Evolutionary conservation across 2,797 vertebrate genomes (phyloP).

Genomic region (Rhincodon typus): DNA sequence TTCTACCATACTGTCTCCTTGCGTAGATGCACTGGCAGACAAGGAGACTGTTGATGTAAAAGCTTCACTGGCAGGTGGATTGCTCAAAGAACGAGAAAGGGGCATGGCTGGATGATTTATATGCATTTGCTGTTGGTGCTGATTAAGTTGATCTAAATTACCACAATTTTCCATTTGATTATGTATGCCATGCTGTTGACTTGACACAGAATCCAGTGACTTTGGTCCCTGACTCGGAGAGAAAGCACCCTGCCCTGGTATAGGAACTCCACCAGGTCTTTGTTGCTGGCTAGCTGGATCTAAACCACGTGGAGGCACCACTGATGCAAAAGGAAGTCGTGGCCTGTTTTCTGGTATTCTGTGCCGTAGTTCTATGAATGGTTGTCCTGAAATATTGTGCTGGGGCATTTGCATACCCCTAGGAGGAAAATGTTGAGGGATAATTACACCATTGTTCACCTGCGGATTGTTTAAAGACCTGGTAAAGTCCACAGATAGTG

Average conservation of each 20-base stretch:
- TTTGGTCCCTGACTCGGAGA: constrained; percentile 62
- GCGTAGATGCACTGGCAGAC: constrained; percentile 52
- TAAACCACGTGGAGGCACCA: constrained; percentile 57
- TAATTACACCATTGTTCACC: constrained; percentile 56
- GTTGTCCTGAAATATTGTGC: constrained; percentile 91
- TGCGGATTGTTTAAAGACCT: constrained; percentile 61
- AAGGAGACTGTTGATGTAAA: constrained; percentile 60
- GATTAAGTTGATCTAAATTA: constrained; percentile 73
- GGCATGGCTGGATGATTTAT: constrained; percentile 58
- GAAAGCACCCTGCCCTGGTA: constrained; percentile 64
- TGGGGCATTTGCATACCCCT: constrained; percentile 80
- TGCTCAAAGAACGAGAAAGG: constrained; percentile 73
- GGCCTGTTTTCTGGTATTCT: constrained; percentile 76
- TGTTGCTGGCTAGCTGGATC: constrained; percentile 62
- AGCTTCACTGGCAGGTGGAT: constrained; percentile 65
- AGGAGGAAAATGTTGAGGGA: constrained; percentile 74
- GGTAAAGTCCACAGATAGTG: constrained; percentile 75
- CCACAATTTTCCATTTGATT: constrained; percentile 63
- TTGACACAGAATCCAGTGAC: constrained; percentile 62
- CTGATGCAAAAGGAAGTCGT: constrained; percentile 64
- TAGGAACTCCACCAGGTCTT: constrained; percentile 60
- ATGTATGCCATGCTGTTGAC: constrained; percentile 53
- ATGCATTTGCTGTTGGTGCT: constrained; percentile 59
- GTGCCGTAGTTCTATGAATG: constrained; percentile 89
- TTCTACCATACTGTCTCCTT: constrained; percentile 69